These are phyloP conservation scores for Microchirus variegatus DNA, from an alignment of 2,797 vertebrate genomes.

Conservation along the genomic window DNA sequence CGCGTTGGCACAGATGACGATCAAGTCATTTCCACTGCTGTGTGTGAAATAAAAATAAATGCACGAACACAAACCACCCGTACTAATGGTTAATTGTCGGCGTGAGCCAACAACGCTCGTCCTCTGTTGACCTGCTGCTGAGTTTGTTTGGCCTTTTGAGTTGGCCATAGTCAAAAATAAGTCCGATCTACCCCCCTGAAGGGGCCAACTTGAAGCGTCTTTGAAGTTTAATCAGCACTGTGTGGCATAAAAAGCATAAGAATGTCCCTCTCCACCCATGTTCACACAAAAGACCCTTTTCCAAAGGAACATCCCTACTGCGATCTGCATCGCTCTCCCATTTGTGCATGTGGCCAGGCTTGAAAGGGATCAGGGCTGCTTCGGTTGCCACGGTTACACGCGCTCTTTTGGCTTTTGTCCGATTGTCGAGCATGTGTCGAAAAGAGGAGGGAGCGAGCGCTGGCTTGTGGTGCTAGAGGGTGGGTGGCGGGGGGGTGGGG, in stretches of 20 bases:
- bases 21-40: not conserved
- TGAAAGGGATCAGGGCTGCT: slow-evolving; percentile 52
- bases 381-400: slow-evolving; percentile 74
- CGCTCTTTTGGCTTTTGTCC: slow-evolving; percentile 62
- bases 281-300: slow-evolving; percentile 67
- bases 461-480: not conserved
- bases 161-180: not conserved
- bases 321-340: slow-evolving; percentile 41
- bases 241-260: slow-evolving; percentile 77
- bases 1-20: too few relatives aligned
- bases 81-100: too few relatives aligned
- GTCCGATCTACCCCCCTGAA: slow-evolving; percentile 19
- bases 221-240: slow-evolving; percentile 62
- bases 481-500: too few relatives aligned
- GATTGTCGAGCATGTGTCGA: slow-evolving; percentile 49
- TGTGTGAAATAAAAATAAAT: not conserved
- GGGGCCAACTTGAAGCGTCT: slow-evolving; percentile 34
- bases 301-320: slow-evolving; percentile 49
- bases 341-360: slow-evolving; percentile 53
- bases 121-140: too few relatives aligned
- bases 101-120: too few relatives aligned
- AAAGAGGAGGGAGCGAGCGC: not conserved
- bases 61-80: too few relatives aligned
- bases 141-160: too few relatives aligned
- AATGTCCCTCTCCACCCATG: slow-evolving; percentile 61